Evolutionary conservation across 2,888 invertebrate genomes (phyloP), one percentile per base, ranked within the genome.

Genomic region (Amphipyra tragopoginis): DNA sequence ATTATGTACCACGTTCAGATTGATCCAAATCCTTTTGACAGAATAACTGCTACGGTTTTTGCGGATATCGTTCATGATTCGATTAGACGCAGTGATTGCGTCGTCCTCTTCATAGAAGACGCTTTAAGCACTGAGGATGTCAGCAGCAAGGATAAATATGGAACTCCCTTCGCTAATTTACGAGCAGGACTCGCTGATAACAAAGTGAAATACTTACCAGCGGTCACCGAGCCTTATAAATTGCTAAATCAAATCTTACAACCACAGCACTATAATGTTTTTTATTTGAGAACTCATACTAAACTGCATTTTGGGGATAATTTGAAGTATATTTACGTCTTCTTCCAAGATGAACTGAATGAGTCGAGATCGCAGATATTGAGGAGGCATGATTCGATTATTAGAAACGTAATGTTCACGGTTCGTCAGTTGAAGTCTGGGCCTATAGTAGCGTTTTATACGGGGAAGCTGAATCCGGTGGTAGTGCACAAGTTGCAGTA

Each of bases 81-180:
- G 0, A 72, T 81, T 0, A 84, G 79, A 52, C 75, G 61, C 1
- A 79, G 83, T 34, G 80, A 81, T 38, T 75, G 82, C 0, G 61
- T 91, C 0, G 67, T 93, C 0, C 75, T 91, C 11, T 93, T 93
- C 39, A 57, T 89, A 0, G 93, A 93, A 77, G 87, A 92, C 0
- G 60, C 63, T 0, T 83, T 93, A 2, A 83, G 86, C 48, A 60
- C 80, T 0, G 93, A 93, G 75, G 91, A 92, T n/a, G 63, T 91
- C 0, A 85, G 85, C 5, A 9, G 63, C 0, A 91, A 84, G 55
- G 90, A 92, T 44, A 65, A 40, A 1, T 14, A 63, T 0, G 93
- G 92, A 0, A 79, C 88, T 0, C 89, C 92, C 0, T 93, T 74
- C 48, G 59, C 50, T 0, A 49, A 88, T 52, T 66, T 93, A 1